phyloP scores from a whole-genome alignment of 2,113 vertebrate species.

The Rafetus swinhoei region DNA sequence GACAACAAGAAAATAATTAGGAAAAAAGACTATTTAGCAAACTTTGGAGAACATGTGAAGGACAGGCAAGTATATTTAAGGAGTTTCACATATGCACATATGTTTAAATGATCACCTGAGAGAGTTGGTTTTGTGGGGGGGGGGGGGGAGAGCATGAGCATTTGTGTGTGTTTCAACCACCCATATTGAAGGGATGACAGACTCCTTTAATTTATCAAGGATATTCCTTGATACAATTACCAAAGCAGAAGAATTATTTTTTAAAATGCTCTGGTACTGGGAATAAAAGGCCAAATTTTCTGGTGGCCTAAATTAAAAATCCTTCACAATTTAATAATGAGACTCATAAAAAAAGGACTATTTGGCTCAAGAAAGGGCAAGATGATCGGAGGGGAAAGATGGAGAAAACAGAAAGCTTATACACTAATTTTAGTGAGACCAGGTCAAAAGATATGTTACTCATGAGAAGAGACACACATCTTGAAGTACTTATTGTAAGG shows the following conservation, averaged over 20 bases:
- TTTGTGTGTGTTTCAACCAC: not conserved
- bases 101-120: not conserved
- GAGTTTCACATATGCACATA: not conserved
- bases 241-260: not conserved
- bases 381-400: not conserved
- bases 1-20: conserved; percentile 10
- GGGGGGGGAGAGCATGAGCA: too few relatives aligned
- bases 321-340: conserved; percentile 21
- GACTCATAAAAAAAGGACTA: not conserved
- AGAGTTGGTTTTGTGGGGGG: not conserved
- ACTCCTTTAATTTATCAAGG: not conserved
- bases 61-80: conserved; percentile 3
- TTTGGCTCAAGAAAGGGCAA: not conserved
- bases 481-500: conserved; percentile 27
- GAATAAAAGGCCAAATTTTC: not conserved
- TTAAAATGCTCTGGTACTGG: not conserved
- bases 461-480: not conserved
- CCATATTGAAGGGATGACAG: conserved; percentile 6
- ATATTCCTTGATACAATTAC: conserved; percentile 16
- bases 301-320: conserved; percentile 22
- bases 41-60: not conserved
- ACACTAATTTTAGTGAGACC: conserved; percentile 8
- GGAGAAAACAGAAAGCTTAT: not conserved
- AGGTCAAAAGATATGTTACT: conserved; percentile 21
- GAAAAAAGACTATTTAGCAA: conserved; percentile 13